Conservation (phyloP, 2,888 invertebrate genomes). For the Drosophila paranaensis region DNA sequence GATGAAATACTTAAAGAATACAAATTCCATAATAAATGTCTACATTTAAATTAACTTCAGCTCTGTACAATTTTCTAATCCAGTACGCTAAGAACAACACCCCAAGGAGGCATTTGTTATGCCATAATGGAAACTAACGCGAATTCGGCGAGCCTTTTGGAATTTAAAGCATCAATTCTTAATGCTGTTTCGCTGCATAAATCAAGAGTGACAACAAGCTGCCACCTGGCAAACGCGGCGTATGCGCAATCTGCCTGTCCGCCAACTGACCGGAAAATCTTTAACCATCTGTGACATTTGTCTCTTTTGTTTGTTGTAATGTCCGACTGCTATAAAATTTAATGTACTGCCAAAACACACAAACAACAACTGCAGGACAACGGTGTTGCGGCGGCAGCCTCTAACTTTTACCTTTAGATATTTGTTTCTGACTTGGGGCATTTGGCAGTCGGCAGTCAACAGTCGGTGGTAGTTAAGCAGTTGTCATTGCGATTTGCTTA, state of each 20-base stretch:
- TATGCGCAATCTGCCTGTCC: conserved; percentile 42
- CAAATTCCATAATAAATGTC: not conserved
- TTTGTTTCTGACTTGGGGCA: conserved; percentile 11
- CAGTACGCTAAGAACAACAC: conserved; percentile 21
- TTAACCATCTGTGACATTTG: conserved; percentile 56
- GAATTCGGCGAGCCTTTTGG: conserved; percentile 31
- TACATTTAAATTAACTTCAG: not conserved
- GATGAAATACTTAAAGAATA: not conserved
- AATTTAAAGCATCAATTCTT: conserved; percentile 70
- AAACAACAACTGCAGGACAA: conserved; percentile 40
- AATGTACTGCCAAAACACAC: conserved; percentile 50
- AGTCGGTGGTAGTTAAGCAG: conserved; percentile 49
- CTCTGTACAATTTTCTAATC: not conserved
- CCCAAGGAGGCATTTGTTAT: conserved; percentile 48
- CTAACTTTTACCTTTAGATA: conserved; percentile 43
- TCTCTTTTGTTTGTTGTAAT: conserved; percentile 74
- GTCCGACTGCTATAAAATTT: conserved; percentile 74
- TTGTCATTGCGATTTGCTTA: conserved; percentile 72
- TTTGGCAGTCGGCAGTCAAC: conserved; percentile 23
- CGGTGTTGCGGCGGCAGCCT: conserved; percentile 30
- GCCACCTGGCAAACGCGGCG: conserved; percentile 30
- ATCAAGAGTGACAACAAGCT: conserved; percentile 54
- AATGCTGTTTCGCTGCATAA: conserved; percentile 62
- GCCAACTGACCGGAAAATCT: conserved; percentile 39
- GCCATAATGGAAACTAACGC: conserved; percentile 41